Evolutionary conservation across 2,888 invertebrate species (phyloP).

Genomic region (Drosophila diplacantha): DNA sequence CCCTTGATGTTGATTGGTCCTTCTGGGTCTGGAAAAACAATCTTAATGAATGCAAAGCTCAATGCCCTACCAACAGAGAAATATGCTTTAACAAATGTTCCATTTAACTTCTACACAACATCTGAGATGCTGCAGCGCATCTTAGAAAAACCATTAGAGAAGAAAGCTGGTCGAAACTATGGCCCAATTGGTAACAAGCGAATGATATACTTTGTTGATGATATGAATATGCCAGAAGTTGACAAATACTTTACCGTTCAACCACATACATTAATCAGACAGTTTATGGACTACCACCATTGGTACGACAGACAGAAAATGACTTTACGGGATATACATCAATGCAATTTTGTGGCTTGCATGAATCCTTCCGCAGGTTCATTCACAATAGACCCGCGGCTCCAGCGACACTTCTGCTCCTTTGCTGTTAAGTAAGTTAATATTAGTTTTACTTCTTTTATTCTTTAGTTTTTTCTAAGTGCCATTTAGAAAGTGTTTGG

Average conservation of each 20-base stretch:
- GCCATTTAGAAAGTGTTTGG: too few relatives aligned
- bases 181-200: conserved; percentile 95
- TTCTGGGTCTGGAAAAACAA: conserved; percentile 94
- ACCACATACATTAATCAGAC: conserved; percentile 94
- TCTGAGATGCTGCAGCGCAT: conserved; percentile 93
- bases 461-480: too few relatives aligned
- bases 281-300: conserved; percentile 95
- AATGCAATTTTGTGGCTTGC: conserved; percentile 95
- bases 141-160: conserved; percentile 94
- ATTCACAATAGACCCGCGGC: conserved; percentile 93
- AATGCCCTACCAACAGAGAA: conserved; percentile 83
- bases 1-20: conserved; percentile 95
- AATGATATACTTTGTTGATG: conserved; percentile 96
- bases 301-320: conserved; percentile 96
- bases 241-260: conserved; percentile 96
- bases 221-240: conserved; percentile 98
- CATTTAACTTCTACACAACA: conserved; percentile 96
- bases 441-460: not conserved
- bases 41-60: conserved; percentile 91
- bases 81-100: conserved; percentile 91
- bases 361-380: conserved; percentile 98
- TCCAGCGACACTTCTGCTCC: conserved; percentile 92
- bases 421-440: conserved; percentile 86
- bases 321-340: conserved; percentile 91
- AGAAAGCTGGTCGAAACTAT: conserved; percentile 95